phyloP scores from a whole-genome alignment of 2,888 invertebrate genomes.

The Oeneis ivallda region DNA sequence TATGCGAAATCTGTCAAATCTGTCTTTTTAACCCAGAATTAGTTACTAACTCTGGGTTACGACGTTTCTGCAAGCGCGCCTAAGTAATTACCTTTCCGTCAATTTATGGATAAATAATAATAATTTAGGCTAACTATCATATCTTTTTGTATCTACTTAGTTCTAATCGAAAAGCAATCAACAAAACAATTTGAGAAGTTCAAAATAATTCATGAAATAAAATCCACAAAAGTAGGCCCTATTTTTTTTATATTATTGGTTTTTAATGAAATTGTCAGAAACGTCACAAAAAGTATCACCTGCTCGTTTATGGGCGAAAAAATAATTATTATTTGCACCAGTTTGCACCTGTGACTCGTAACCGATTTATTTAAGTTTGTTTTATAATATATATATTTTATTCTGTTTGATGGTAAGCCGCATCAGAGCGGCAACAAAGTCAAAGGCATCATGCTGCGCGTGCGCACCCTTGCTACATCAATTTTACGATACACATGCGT shows the following conservation, averaged over 20 bases:
- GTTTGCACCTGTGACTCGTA: conserved; percentile 76
- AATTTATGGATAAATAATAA: no score
- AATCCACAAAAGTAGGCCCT: not conserved
- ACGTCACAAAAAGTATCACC: conserved; percentile 47
- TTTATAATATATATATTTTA: conserved; percentile 37
- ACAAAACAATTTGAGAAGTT: not conserved
- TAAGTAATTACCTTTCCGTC: no score
- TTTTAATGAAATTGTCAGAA: conserved; percentile 49
- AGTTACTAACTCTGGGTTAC: no score
- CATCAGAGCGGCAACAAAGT: conserved; percentile 29
- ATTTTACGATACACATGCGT: conserved; percentile 2
- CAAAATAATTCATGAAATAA: conserved; percentile 3
- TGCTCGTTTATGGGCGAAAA: conserved; percentile 48
- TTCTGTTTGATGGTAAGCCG: conserved; percentile 46
- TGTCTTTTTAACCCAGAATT: no score
- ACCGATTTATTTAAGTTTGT: conserved; percentile 63
- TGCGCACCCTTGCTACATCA: conserved; percentile 56
- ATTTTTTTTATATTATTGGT: conserved; percentile 25
- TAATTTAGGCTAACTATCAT: no score
- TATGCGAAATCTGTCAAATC: no score
- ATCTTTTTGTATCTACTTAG: no score
- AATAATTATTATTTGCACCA: conserved; percentile 71
- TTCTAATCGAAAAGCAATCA: not conserved
- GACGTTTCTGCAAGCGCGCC: no score
- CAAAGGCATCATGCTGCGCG: conserved; percentile 63